Percentiles rank a stretch among this genome's conserved stretches.
Conservation (phyloP, 2,113 vertebrate species). For the Sitta europaea region DNA sequence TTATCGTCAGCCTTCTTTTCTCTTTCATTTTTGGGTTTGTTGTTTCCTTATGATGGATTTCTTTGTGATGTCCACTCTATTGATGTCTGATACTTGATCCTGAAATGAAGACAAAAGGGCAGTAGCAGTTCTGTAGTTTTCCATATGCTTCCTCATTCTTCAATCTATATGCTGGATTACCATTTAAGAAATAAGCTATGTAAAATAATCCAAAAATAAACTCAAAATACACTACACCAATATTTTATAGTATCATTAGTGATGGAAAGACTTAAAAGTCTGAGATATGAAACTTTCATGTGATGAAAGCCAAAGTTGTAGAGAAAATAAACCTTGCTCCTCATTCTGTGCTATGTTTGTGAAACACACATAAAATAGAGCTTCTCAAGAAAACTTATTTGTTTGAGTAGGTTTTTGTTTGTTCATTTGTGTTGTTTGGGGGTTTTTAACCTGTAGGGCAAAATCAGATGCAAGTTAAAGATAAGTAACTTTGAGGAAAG, state of each 20-base stretch:
- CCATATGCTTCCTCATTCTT: not conserved
- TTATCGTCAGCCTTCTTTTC: not conserved
- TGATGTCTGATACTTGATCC: not conserved
- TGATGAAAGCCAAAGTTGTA: not conserved
- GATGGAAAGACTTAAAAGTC: not conserved
- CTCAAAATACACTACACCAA: not conserved
- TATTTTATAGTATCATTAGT: not conserved
- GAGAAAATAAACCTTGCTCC: not conserved
- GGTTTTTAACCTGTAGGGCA: not conserved
- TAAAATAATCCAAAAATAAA: not conserved
- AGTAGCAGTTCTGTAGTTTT: not conserved
- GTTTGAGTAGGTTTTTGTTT: not conserved
- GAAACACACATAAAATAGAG: not conserved
- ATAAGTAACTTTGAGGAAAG: not conserved
- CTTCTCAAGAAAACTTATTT: not conserved
- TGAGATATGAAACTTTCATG: not conserved
- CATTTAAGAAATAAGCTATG: not conserved
- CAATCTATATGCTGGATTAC: not conserved
- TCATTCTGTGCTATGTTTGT: not conserved
- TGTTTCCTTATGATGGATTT: not conserved
- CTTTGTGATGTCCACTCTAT: not conserved
- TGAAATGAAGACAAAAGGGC: not conserved
- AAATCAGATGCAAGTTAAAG: not conserved
- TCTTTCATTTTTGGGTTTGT: not conserved
- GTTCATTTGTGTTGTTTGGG: not conserved